Evolutionary conservation across 64 coral and sea anemone species (phyloP), one percentile per base, ranked within the genome.

Genomic region (Montipora foliosa): DNA sequence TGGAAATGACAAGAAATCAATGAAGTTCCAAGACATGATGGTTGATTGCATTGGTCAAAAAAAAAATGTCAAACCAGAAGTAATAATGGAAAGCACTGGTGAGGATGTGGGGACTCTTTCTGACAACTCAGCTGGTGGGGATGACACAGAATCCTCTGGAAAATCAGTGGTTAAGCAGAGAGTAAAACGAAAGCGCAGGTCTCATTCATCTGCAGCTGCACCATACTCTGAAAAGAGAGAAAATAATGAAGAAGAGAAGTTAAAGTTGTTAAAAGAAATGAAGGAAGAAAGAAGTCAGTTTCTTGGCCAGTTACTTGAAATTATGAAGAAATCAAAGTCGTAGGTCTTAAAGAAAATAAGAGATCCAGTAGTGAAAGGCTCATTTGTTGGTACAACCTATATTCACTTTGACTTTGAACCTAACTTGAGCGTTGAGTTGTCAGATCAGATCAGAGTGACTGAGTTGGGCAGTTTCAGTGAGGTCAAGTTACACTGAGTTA

Each of bases 231-330:
- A 74, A 74, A 88, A 88, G 69, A 51, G n/a, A 53, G 66, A 88
- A 62, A 88, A 70, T 15, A 22, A 20, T 15, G 84, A 88, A 53
- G 45, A 88, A 51, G 84, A 88, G 17, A 88, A 88, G 25, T 22
- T 88, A 47, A n/a, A 87, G 12, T 2, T 88, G 3, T 11, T 73
- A 19, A 87, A 49, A 48, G 83, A 87, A 49, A 87, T 87, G 83
- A 72, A 87, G 46, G 83, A 49, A 9, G 77, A 79, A 71, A 71
- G 5, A 15, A 64, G 13, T 11, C 9, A 64, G 11, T 64, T 64
- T 16, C 53, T 57, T 57, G 53, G 53, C 53, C 53, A 57, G 53
- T 57, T 57, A 57, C 6, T 57, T 57, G 53, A 57, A 57, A 57
- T 57, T 57, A 57, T 57, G 53, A 57, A 57, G 53, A 57, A 57